Conservation (phyloP, 2,797 vertebrate genomes). For the Rhinichthys osculus region DNA sequence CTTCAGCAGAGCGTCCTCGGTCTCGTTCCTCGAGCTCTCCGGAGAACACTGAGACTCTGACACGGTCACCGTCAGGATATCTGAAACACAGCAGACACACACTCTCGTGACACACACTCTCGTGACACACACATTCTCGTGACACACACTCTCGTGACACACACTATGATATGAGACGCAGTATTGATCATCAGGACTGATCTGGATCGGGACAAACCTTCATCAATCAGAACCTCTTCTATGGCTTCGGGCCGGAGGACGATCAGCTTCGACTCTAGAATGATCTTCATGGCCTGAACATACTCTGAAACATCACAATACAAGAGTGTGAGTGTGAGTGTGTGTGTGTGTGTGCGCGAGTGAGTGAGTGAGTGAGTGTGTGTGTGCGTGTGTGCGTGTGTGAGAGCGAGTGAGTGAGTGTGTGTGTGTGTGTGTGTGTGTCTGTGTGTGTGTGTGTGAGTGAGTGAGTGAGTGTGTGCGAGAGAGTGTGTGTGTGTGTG, state of each 20-base stretch:
- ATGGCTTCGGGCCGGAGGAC: constrained; percentile 53
- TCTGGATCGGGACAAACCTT: constrained; percentile 62
- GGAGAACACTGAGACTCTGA: constrained; percentile 48
- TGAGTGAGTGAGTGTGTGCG: neutral
- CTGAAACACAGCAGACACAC: constrained; percentile 48
- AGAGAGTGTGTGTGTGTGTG: rapidly evolving
- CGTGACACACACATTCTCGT: neutral
- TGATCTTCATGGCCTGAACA: constrained; percentile 70
- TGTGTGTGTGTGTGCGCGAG: neutral
- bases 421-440: neutral
- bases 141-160: constrained; percentile 12
- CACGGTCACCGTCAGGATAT: constrained; percentile 52
- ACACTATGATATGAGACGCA: neutral
- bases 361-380: neutral
- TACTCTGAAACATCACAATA: constrained; percentile 65
- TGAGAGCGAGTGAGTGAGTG: neutral
- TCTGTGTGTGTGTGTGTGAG: neutral
- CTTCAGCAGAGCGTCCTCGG: constrained; percentile 14
- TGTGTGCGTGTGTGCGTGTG: neutral
- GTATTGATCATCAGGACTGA: neutral
- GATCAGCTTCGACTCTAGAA: constrained; percentile 59
- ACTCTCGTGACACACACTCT: neutral
- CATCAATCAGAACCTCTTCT: constrained; percentile 72
- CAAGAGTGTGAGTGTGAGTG: neutral
- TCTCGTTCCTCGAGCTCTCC: constrained; percentile 27